These are phyloP conservation scores for mouse (Mus musculus) DNA, from an alignment of 2,113 vertebrate species.

Conservation along the genomic window DNA sequence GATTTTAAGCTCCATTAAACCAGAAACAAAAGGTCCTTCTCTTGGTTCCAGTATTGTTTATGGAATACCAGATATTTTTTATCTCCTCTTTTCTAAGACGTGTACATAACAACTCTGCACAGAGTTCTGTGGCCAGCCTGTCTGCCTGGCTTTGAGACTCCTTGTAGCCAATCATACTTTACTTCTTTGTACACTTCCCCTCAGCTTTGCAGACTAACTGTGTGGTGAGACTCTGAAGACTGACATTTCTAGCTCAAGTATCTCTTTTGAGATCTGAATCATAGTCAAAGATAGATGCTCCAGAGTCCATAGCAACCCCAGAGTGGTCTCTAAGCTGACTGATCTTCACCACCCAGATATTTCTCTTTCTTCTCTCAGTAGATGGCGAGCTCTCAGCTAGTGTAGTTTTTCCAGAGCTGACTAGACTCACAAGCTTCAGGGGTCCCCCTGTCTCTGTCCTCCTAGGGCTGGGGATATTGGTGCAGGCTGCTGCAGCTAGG, in stretches of 20 bases:
- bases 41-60: neutral
- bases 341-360: neutral
- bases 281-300: neutral
- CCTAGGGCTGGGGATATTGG: neutral
- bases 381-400: neutral
- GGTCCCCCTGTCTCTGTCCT: neutral
- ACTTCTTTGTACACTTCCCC: neutral
- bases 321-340: neutral
- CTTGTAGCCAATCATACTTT: neutral
- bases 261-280: conserved; percentile 44
- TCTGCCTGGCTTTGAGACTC: neutral
- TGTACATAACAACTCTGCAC: fast-evolving
- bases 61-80: neutral
- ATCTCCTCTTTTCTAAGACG: neutral
- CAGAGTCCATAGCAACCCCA: neutral
- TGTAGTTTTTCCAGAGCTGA: neutral
- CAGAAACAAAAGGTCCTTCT: neutral
- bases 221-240: neutral
- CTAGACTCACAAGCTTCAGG: neutral
- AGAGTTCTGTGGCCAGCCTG: neutral
- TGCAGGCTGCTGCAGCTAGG: neutral
- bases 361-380: conserved; percentile 8
- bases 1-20: conserved; percentile 22
- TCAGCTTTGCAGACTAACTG: neutral
- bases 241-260: neutral